Evolutionary conservation across 2,113 vertebrate genomes (phyloP).

Genomic region (Neopipo cinnamomea): DNA sequence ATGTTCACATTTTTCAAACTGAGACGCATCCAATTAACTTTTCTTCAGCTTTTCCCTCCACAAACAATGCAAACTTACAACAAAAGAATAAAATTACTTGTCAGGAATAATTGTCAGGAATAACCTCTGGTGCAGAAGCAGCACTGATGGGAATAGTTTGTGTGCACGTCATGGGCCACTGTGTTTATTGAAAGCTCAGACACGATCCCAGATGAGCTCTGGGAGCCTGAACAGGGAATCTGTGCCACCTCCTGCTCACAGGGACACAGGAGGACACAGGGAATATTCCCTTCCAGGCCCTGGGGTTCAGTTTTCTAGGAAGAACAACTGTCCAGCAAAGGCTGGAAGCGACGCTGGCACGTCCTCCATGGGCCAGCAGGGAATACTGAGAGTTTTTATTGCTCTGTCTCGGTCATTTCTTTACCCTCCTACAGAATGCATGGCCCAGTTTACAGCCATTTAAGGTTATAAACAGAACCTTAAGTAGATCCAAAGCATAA

Average conservation of each 20-base stretch:
- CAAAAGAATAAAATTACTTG: neutral
- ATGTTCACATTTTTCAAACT: neutral
- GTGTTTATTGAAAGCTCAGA: neutral
- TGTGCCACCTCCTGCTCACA: neutral
- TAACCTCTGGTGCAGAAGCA: neutral
- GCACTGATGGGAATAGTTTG: neutral
- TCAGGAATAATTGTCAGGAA: neutral
- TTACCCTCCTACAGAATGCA: neutral
- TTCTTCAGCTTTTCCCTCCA: neutral
- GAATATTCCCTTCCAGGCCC: neutral
- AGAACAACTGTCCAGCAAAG: neutral
- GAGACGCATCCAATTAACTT: neutral
- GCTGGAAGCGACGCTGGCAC: neutral
- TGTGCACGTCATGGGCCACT: neutral
- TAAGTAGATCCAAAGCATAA: neutral
- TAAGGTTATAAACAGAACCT: neutral
- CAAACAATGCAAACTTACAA: neutral
- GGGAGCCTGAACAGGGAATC: neutral
- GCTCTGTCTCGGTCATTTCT: neutral
- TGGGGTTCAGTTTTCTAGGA: neutral
- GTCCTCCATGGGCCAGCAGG: neutral
- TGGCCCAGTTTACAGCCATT: neutral
- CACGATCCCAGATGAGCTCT: neutral
- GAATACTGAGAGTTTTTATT: neutral
- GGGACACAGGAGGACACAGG: neutral